Evolutionary conservation across 2,797 vertebrate species (phyloP).

Genomic region (Stomatorhinus walkeri): DNA sequence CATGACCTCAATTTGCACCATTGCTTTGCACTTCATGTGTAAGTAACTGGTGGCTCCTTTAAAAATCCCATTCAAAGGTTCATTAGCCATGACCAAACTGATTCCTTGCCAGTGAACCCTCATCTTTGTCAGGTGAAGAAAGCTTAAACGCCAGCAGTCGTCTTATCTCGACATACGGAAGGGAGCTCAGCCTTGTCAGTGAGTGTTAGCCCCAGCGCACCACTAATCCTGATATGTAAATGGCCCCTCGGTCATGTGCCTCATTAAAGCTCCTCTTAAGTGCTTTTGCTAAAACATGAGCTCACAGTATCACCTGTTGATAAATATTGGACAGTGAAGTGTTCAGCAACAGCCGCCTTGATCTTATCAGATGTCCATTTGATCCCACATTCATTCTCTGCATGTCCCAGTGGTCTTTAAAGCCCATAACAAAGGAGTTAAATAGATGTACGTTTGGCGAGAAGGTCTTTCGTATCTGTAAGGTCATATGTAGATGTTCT

Average conservation of each 20-base stretch:
- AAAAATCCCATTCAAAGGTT: not conserved
- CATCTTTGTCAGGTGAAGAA: slow-evolving; percentile 46
- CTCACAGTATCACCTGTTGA: slow-evolving; percentile 5
- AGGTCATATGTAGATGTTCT: not conserved
- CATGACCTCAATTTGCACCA: not conserved
- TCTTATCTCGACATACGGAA: slow-evolving; percentile 46
- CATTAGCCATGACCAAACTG: not conserved
- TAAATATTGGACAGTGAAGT: not conserved
- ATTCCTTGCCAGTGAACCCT: slow-evolving; percentile 38
- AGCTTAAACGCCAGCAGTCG: slow-evolving; percentile 48
- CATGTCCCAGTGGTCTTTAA: not conserved
- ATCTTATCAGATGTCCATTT: not conserved
- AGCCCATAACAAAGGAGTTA: not conserved
- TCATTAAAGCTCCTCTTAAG: not conserved
- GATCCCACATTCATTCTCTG: not conserved
- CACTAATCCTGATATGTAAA: slow-evolving; percentile 39
- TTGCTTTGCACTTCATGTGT: not conserved
- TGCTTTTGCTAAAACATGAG: not conserved
- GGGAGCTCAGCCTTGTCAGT: slow-evolving; percentile 39
- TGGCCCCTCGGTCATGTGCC: not conserved
- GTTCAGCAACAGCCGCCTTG: not conserved
- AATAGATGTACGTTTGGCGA: not conserved
- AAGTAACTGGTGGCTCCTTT: not conserved
- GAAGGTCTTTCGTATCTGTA: not conserved
- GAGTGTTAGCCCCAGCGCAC: slow-evolving; percentile 18